Conservation (phyloP, 1,140 invertebrate genomes). For the Magallana ariakensis region DNA sequence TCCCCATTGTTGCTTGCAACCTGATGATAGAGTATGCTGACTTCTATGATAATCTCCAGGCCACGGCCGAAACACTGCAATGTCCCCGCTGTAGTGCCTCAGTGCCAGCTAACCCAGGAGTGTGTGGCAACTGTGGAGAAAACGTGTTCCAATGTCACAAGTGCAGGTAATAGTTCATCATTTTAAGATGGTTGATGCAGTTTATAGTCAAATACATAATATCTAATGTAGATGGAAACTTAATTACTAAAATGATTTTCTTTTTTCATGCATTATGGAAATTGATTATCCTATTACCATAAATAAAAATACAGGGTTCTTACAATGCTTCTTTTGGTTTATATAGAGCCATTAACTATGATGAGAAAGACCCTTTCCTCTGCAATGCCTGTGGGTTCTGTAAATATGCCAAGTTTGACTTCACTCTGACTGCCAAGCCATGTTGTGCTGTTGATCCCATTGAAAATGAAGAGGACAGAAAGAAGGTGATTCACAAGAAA, state of each 20-base stretch:
- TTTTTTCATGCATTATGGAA: background rate
- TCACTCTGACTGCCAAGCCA: constrained; percentile 90
- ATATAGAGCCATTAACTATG: constrained; percentile 95
- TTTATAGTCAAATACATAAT: background rate
- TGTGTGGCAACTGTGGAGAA: constrained; percentile 98
- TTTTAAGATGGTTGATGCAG: background rate
- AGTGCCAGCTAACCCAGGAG: constrained; percentile 96
- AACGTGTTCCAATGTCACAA: constrained; percentile 99
- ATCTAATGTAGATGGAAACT: background rate
- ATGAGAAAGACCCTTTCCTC: constrained; percentile 99
- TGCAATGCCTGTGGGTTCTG: constrained; percentile 99
- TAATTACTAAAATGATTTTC: too few relatives aligned
- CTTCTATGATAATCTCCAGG: constrained; percentile 94
- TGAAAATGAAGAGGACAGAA: constrained; percentile 97
- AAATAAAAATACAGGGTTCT: too few relatives aligned
- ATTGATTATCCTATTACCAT: background rate
- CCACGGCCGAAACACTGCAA: constrained; percentile 90
- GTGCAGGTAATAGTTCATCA: constrained; percentile 85
- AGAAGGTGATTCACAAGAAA: constrained; percentile 84
- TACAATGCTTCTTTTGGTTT: background rate
- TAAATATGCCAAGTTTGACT: constrained; percentile 99
- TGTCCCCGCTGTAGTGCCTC: constrained; percentile 97
- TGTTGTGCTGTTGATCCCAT: constrained; percentile 98
- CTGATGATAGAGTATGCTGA: constrained; percentile 99
- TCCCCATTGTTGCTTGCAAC: constrained; percentile 98